These are phyloP conservation scores for Sebastes fasciatus DNA, from an alignment of 2,113 vertebrate genomes.

Conservation along the genomic window DNA sequence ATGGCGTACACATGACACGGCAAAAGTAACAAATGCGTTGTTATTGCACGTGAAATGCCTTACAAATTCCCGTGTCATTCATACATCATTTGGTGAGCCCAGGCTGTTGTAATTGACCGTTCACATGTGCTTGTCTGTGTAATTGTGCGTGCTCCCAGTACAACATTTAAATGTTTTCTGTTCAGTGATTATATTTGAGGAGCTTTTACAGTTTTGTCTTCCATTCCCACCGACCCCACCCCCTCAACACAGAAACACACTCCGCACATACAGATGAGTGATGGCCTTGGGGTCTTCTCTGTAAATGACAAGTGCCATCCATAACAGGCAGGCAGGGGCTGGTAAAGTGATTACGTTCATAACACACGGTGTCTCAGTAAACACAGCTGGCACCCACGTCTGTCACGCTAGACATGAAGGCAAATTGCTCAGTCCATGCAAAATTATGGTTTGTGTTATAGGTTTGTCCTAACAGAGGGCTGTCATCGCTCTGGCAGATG, in stretches of 20 bases:
- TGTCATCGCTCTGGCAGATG: constrained; percentile 52
- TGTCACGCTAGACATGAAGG: constrained; percentile 54
- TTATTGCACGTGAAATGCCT: no score
- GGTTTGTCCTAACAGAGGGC: constrained; percentile 46
- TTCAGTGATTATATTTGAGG: constrained; percentile 32
- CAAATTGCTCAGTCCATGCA: constrained; percentile 61
- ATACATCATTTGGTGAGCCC: no score
- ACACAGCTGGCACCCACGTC: constrained; percentile 77
- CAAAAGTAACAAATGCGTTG: no score
- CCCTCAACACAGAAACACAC: constrained; percentile 19
- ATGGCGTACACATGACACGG: no score
- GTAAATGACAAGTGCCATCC: constrained; percentile 83
- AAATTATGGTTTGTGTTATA: constrained; percentile 60
- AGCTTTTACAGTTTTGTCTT: constrained; percentile 24
- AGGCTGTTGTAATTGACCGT: not conserved
- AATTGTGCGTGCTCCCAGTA: not conserved
- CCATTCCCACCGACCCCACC: not conserved
- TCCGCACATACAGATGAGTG: constrained; percentile 59
- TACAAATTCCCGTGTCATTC: no score
- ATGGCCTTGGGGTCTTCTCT: constrained; percentile 71
- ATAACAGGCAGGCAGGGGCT: constrained; percentile 75
- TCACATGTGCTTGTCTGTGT: not conserved
- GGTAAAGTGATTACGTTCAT: constrained; percentile 81
- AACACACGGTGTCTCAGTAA: constrained; percentile 75
- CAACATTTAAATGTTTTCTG: not conserved